These are phyloP conservation scores for Neoitamus cyanurus DNA, from an alignment of 2,888 invertebrate species.

Conservation along the genomic window DNA sequence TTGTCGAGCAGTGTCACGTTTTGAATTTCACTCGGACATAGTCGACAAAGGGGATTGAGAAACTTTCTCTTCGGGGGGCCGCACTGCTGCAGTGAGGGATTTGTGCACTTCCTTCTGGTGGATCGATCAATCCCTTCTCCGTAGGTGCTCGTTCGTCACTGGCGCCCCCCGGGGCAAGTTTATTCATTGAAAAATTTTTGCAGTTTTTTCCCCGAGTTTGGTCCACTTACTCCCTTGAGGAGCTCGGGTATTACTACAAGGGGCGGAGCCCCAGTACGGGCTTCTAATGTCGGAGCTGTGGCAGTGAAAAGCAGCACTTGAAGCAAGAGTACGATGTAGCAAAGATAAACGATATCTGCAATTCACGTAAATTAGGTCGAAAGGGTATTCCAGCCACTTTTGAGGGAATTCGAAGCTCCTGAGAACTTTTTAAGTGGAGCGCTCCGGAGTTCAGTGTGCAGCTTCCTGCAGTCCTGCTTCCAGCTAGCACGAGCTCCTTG, in stretches of 20 bases:
- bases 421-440: not conserved
- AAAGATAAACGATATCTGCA: slow-evolving; percentile 35
- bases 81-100: not conserved
- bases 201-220: not conserved
- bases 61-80: not conserved
- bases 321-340: not conserved
- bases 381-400: slow-evolving; percentile 37
- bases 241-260: not conserved
- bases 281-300: not conserved
- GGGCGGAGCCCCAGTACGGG: not conserved
- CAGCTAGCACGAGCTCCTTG: not conserved
- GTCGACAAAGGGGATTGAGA: not conserved
- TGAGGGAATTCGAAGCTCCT: slow-evolving; percentile 3
- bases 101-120: not conserved
- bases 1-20: not conserved
- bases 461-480: not conserved
- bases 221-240: not conserved
- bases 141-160: not conserved
- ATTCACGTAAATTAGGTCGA: slow-evolving; percentile 31
- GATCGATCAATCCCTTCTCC: not conserved
- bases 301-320: slow-evolving; percentile 12
- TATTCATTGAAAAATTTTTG: not conserved
- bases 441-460: not conserved
- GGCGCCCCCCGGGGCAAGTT: not conserved
- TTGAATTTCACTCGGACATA: not conserved